Conservation (phyloP, 2,888 invertebrate species). For the Parelbella ahira region DNA sequence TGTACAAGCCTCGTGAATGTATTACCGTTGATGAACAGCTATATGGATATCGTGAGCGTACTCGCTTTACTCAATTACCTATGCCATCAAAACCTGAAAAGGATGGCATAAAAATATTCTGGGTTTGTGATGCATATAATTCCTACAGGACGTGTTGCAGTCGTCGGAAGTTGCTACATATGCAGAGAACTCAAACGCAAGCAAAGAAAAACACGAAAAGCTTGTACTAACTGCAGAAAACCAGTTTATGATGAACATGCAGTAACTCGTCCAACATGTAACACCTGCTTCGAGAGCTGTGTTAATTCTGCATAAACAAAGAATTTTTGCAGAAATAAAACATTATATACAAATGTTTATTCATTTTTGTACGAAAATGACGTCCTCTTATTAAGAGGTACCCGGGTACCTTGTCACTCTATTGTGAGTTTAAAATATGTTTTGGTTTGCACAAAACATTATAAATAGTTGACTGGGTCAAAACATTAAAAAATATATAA, state of each 20-base stretch:
- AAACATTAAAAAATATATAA: conserved; percentile 14
- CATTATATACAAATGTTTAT: conserved; percentile 15
- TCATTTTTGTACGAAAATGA: background rate
- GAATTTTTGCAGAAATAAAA: conserved; percentile 11
- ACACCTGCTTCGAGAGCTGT: conserved; percentile 1
- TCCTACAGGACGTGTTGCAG: conserved; percentile 24
- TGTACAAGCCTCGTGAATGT: too few relatives aligned
- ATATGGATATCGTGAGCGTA: too few relatives aligned
- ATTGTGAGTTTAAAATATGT: conserved; percentile 11
- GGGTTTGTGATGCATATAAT: too few relatives aligned
- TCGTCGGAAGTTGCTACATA: conserved; percentile 20
- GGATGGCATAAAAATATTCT: too few relatives aligned
- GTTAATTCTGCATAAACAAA: conserved; percentile 4
- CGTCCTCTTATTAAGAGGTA: conserved; percentile 8
- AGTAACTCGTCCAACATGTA: conserved; percentile 22
- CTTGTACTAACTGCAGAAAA: conserved; percentile 21
- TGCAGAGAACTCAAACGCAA: conserved; percentile 23
- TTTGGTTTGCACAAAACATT: conserved; percentile 14
- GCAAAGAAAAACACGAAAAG: conserved; percentile 18
- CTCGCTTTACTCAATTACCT: too few relatives aligned
- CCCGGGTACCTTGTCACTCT: conserved; percentile 22
- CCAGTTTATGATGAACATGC: conserved; percentile 25
- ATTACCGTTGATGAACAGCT: too few relatives aligned
- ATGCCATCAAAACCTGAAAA: too few relatives aligned
- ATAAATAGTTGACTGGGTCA: conserved; percentile 17